These are phyloP conservation scores for Protomyctophum bolini DNA, from an alignment of 2,113 vertebrate genomes.

Conservation along the genomic window DNA sequence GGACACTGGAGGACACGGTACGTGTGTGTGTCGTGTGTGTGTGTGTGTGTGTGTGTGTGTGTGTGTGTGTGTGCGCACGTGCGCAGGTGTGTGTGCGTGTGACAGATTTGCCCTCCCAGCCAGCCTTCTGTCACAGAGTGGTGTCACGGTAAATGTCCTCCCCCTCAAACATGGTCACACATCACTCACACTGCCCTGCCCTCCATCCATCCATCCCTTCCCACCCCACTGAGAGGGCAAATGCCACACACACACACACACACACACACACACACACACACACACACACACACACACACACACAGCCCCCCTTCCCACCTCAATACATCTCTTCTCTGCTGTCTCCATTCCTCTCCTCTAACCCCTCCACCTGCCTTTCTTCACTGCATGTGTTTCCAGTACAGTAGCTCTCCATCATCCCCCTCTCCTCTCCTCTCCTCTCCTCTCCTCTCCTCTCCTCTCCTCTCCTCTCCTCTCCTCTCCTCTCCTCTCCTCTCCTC, in stretches of 20 bases:
- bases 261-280: no score
- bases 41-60: constrained; percentile 31
- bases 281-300: background rate
- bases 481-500: constrained; percentile 31
- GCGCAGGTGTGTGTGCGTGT: constrained; percentile 5
- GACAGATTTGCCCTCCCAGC: constrained; percentile 54
- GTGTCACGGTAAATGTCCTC: constrained; percentile 67
- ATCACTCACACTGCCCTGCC: constrained; percentile 62
- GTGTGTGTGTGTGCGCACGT: constrained; percentile 24
- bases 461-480: constrained; percentile 11
- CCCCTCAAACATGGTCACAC: constrained; percentile 53
- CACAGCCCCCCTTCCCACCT: constrained; percentile 36
- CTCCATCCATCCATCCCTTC: constrained; percentile 1
- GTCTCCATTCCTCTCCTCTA: constrained; percentile 28
- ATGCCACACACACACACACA: constrained; percentile 17
- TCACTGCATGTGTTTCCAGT: constrained; percentile 22
- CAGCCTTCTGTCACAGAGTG: constrained; percentile 59
- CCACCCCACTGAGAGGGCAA: constrained; percentile 60
- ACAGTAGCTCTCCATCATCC: constrained; percentile 39
- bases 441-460: constrained; percentile 26
- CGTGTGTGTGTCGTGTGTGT: background rate
- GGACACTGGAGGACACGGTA: no score
- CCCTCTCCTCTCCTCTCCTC: constrained; percentile 11
- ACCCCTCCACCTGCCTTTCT: background rate
- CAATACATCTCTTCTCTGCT: constrained; percentile 38